These are phyloP conservation scores for Agelas oroides DNA, from an alignment of 37 sponge, comb jelly and placozoan species.

Conservation along the genomic window DNA sequence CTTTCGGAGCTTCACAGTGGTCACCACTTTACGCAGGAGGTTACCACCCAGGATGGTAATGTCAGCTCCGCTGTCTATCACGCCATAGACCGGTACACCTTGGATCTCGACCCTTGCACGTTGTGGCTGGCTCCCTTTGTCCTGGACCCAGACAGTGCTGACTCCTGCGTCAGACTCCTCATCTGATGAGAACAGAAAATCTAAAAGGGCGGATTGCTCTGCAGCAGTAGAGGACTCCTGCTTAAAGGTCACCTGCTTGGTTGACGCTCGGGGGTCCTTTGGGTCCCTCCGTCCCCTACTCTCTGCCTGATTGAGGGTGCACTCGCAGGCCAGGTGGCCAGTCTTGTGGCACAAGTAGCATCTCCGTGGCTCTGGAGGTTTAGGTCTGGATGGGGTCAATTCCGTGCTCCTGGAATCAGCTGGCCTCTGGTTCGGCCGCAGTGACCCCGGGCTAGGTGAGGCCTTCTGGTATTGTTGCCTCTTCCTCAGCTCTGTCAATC, in stretches of 20 bases:
- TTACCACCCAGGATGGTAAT: slow-evolving; percentile 26
- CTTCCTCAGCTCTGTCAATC: slow-evolving; percentile 6
- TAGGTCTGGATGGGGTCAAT: too few relatives aligned
- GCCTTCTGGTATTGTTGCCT: not conserved
- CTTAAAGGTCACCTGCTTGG: too few relatives aligned
- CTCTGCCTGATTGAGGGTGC: not conserved
- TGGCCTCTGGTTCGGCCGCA: too few relatives aligned
- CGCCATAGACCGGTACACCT: slow-evolving; percentile 32
- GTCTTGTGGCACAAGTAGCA: not conserved
- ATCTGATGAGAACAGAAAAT: not conserved
- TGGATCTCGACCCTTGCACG: slow-evolving; percentile 22
- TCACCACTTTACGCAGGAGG: slow-evolving; percentile 6
- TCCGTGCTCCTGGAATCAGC: too few relatives aligned
- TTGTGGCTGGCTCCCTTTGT: slow-evolving; percentile 30
- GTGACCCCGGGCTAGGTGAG: too few relatives aligned
- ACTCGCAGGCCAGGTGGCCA: not conserved
- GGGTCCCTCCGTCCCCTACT: not conserved
- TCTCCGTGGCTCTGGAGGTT: too few relatives aligned
- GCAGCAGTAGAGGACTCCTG: not conserved
- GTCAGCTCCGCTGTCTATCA: too few relatives aligned
- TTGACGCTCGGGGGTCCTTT: too few relatives aligned
- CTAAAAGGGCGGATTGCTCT: not conserved
- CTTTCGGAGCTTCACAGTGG: not conserved
- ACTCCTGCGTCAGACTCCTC: slow-evolving; percentile 10
- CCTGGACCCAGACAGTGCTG: slow-evolving; percentile 9